phyloP scores from a whole-genome alignment of 2,797 vertebrate genomes.

The Myioborus melanocephalus region DNA sequence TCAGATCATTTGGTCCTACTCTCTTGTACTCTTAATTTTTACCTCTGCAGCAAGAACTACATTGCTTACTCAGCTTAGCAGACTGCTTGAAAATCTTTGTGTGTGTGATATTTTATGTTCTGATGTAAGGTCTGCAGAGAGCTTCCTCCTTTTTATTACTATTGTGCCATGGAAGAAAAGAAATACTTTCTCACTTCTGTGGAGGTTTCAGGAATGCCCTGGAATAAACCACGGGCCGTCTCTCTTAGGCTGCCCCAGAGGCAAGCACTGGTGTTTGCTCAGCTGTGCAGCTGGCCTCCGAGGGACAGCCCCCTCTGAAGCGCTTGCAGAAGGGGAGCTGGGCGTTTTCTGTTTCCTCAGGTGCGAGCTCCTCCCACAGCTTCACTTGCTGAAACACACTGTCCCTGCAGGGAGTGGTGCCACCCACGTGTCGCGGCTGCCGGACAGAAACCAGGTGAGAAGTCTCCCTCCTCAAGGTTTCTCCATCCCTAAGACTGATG shows the following conservation, averaged over 20 bases:
- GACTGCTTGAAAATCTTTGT: not conserved
- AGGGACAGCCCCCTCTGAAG: not conserved
- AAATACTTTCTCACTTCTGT: not conserved
- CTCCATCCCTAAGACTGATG: not conserved
- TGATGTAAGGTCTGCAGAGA: not conserved
- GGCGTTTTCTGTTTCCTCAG: not conserved
- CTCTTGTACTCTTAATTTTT: not conserved
- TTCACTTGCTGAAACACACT: not conserved
- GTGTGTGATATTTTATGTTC: not conserved
- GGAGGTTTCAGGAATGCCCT: not conserved
- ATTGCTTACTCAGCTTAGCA: not conserved
- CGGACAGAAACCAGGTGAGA: not conserved
- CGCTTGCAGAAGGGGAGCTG: not conserved
- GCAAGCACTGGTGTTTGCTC: not conserved
- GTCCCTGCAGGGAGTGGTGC: not conserved
- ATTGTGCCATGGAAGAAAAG: not conserved
- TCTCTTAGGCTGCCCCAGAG: not conserved
- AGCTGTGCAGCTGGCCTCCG: not conserved
- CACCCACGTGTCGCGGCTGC: not conserved
- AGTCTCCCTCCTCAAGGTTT: not conserved
- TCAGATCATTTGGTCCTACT: not conserved
- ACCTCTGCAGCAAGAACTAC: not conserved
- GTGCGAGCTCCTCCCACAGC: not conserved
- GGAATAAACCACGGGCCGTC: not conserved
- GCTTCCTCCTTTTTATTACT: not conserved